These are phyloP conservation scores for Calliscelio sp. DNA, from an alignment of 2,888 invertebrate genomes.

Conservation along the genomic window DNA sequence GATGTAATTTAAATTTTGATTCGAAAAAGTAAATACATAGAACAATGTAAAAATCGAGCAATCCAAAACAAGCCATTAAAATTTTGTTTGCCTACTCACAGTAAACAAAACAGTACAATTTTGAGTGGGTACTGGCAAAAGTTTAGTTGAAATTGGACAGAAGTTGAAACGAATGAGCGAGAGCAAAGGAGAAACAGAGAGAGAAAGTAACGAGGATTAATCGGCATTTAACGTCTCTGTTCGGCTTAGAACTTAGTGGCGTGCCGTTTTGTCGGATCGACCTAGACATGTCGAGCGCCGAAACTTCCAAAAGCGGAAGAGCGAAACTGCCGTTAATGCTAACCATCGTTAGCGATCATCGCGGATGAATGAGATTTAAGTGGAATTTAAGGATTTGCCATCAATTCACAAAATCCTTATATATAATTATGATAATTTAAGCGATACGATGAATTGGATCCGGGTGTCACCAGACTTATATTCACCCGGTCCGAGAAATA, in stretches of 20 bases:
- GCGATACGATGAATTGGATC: conserved; percentile 41
- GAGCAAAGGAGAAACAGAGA: conserved; percentile 15
- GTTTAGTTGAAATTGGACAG: conserved; percentile 74
- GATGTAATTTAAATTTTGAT: no score
- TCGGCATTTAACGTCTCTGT: conserved; percentile 80
- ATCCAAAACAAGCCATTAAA: conserved; percentile 12
- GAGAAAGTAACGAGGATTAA: conserved; percentile 76
- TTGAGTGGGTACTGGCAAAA: conserved; percentile 67
- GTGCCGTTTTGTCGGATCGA: conserved; percentile 78
- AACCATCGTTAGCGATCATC: conserved; percentile 80
- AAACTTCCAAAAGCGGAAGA: conserved; percentile 76
- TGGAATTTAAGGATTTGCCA: conserved; percentile 72
- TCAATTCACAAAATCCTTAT: conserved; percentile 67
- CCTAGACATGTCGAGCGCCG: conserved; percentile 74
- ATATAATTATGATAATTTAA: conserved; percentile 66
- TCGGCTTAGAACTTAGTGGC: conserved; percentile 77
- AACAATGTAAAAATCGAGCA: no score
- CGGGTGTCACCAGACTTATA: conserved; percentile 26
- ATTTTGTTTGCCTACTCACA: conserved; percentile 17
- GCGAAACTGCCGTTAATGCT: conserved; percentile 80
- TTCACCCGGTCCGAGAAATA: not conserved
- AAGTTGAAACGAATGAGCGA: conserved; percentile 43
- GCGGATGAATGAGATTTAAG: conserved; percentile 70
- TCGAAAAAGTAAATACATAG: no score
- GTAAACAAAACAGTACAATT: conserved; percentile 52